Conservation (phyloP, 1,140 invertebrate species). For the Drosophila tsacasi region DNA sequence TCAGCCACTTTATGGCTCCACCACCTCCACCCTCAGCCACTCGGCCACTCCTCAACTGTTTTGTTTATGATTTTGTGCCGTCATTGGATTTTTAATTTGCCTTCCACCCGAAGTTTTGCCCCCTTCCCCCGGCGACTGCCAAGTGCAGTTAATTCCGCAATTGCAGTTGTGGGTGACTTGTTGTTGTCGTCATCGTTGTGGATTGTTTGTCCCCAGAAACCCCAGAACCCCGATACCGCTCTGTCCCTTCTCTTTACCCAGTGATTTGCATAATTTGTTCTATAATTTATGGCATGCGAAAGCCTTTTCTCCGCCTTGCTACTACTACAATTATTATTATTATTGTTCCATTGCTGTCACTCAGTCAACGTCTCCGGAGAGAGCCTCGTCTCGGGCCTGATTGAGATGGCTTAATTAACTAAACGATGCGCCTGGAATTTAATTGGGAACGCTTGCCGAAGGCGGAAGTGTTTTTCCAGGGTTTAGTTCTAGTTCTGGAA, state of each 20-base stretch:
- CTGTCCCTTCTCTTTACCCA: constrained; percentile 5
- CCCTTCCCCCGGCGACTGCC: constrained; percentile 22
- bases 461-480: constrained; percentile 50
- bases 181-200: constrained; percentile 52
- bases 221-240: not conserved
- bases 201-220: constrained; percentile 21
- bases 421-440: constrained; percentile 79
- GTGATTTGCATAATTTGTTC: constrained; percentile 81
- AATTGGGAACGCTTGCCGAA: constrained; percentile 57
- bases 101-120: constrained; percentile 13
- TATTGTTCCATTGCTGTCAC: constrained; percentile 69
- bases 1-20: constrained; percentile 16
- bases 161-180: constrained; percentile 41
- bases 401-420: constrained; percentile 81
- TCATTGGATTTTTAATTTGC: constrained; percentile 56
- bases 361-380: constrained; percentile 22
- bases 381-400: constrained; percentile 32
- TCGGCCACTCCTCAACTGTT: constrained; percentile 41
- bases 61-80: constrained; percentile 75
- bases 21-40: not conserved
- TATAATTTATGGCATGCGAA: constrained; percentile 79
- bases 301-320: constrained; percentile 28
- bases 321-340: constrained; percentile 33
- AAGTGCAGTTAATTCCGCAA: constrained; percentile 76
- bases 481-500: constrained; percentile 29